Base-by-base conservation (phyloP, 2,797 vertebrate genomes). In the Sebastes cheni region DNA sequence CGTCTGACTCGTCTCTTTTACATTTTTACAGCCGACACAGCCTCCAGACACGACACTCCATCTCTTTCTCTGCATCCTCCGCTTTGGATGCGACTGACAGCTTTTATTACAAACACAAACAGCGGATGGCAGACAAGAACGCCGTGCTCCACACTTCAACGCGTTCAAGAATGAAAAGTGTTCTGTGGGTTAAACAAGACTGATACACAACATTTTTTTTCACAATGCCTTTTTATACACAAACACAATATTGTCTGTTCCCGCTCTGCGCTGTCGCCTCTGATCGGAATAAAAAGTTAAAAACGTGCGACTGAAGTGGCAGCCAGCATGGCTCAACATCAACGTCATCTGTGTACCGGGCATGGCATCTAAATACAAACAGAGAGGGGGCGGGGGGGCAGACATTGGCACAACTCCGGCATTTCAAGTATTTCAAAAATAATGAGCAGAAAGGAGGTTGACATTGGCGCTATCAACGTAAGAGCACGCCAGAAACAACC, bases 1-100 rank as follows among this genome's bases (percentile, higher is more conserved):
- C 59, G 86, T 87, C 86, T 85, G 86, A 88, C 86, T 85, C 18
- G 83, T 89, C 80, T 89, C 86, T 88, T 85, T 88, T 73, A 86
- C 73, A 78, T 87, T 90, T 90, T 90, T 85, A 79, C 86, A 85
- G 88, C 77, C 81, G 65, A 77, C 54, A 61, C 81, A 75, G 83
- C 91, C 88, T 72, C 70, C 76, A 85, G 91, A 91, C 76, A 81
- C 39, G 66, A 78, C 77, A 59, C 84, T 76, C 55, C 71, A 72
- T 86, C 69, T 77, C 77, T 69, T 46, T 61, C 58, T 68, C 50
- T 71, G 30, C 0, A 1, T 36, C 67, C 66, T 70, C 54, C 6
- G 6, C 79, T 84, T 61, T 77, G 71, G 80, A 8, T 59, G 52
- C 74, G 86, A 72, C 60, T 23, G 74, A 71, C 81, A 80, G 84